Percentiles rank a stretch among this genome's conserved stretches.
phyloP scores from a whole-genome alignment of 2,797 vertebrate species.

The Parauchenoglanis punctatus region DNA sequence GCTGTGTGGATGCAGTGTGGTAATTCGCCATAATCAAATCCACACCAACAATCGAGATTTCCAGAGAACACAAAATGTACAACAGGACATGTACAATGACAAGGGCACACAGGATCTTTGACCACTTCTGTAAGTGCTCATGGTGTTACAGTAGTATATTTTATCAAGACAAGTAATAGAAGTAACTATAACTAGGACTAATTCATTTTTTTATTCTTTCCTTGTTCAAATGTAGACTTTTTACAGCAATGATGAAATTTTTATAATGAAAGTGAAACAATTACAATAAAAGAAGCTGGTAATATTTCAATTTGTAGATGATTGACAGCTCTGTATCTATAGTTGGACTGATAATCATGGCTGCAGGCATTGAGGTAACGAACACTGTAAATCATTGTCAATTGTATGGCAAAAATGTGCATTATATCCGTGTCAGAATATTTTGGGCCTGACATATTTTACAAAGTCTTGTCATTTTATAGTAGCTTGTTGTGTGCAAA shows the following conservation, averaged over 20 bases:
- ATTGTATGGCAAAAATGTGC: neutral
- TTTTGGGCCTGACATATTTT: neutral
- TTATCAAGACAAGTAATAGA: neutral
- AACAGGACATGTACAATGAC: neutral
- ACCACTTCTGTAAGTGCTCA: neutral
- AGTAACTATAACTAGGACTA: neutral
- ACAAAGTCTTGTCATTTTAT: neutral
- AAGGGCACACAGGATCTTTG: neutral
- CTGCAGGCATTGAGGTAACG: slow-evolving; percentile 11
- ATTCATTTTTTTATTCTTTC: neutral
- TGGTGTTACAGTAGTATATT: neutral
- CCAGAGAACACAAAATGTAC: neutral
- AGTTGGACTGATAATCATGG: neutral
- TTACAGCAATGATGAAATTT: neutral
- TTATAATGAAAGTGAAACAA: neutral
- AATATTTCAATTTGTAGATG: neutral
- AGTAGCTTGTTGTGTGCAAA: neutral
- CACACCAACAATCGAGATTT: neutral
- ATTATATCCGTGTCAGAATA: neutral
- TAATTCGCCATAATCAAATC: neutral
- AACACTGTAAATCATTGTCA: slow-evolving; percentile 19
- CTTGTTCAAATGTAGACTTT: neutral
- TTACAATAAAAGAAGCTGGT: neutral
- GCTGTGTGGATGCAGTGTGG: neutral
- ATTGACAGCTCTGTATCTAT: slow-evolving; percentile 4